phyloP scores from a whole-genome alignment of 2,113 vertebrate genomes.

The Balaenoptera acutorostrata region DNA sequence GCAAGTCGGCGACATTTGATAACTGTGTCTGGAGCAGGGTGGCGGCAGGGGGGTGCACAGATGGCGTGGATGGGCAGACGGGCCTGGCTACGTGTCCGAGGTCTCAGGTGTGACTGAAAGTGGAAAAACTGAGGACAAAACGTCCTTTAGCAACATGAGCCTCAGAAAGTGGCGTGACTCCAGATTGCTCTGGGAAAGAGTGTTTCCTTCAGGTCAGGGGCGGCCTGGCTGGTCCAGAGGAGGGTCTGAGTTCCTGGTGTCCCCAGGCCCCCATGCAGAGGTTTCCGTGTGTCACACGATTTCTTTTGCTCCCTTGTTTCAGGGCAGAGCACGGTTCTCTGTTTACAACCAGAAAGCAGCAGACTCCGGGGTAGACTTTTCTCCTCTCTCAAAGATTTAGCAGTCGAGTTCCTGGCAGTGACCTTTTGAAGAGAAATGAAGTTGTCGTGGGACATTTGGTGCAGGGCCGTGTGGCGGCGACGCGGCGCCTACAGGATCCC shows the following conservation, averaged over 20 bases:
- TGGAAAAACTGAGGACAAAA: not conserved
- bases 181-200: not conserved
- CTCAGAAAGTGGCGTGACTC: not conserved
- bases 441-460: not conserved
- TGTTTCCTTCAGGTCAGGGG: not conserved
- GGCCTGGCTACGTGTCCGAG: not conserved
- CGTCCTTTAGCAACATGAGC: not conserved
- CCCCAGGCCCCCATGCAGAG: not conserved
- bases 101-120: not conserved
- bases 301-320: not conserved
- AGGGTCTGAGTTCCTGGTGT: not conserved
- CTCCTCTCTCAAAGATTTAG: not conserved
- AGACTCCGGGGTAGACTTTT: not conserved
- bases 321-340: not conserved
- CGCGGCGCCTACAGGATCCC: not conserved
- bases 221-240: not conserved
- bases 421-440: not conserved
- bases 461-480: accelerated
- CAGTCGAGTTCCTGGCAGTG: not conserved
- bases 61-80: accelerated
- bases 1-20: not conserved
- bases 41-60: not conserved
- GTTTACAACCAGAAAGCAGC: not conserved
- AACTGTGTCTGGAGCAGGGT: not conserved
- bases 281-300: accelerated